Conservation (phyloP, 2,113 vertebrate genomes). For the Proterorhinus semilunaris region DNA sequence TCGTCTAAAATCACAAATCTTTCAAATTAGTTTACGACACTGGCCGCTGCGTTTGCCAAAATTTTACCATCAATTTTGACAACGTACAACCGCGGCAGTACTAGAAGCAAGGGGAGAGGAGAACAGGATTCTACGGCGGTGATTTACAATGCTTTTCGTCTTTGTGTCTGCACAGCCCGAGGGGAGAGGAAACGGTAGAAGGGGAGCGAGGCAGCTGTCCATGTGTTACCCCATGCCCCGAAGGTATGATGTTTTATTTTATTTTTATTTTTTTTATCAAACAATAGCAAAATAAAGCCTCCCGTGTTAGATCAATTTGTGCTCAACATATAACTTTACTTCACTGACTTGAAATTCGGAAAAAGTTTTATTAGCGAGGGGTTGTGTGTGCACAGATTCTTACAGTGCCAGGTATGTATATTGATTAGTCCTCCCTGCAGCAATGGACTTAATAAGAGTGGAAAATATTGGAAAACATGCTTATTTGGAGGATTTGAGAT, state of each 20-base stretch:
- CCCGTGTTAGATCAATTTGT: background rate
- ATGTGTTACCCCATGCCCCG: background rate
- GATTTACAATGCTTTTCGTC: conserved; percentile 65
- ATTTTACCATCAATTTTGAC: conserved; percentile 6
- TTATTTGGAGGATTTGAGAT: no score
- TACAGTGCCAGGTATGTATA: background rate
- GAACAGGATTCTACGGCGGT: conserved; percentile 43
- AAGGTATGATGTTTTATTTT: background rate
- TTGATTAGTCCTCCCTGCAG: no score
- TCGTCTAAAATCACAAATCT: background rate
- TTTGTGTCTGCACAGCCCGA: conserved; percentile 49
- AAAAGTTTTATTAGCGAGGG: background rate
- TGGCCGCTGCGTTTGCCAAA: background rate
- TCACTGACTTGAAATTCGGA: background rate
- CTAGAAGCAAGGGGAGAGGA: conserved; percentile 45
- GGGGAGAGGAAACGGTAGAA: conserved; percentile 71
- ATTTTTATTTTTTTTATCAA: no score
- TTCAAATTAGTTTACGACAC: background rate
- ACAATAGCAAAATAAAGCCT: background rate
- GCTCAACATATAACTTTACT: background rate
- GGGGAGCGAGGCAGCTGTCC: conserved; percentile 8
- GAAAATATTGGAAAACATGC: no score
- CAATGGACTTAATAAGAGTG: background rate
- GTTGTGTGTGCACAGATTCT: no score
- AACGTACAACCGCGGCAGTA: conserved; percentile 19